Base-by-base conservation (phyloP, 2,888 invertebrate species). In the Andrena flavipes region DNA sequence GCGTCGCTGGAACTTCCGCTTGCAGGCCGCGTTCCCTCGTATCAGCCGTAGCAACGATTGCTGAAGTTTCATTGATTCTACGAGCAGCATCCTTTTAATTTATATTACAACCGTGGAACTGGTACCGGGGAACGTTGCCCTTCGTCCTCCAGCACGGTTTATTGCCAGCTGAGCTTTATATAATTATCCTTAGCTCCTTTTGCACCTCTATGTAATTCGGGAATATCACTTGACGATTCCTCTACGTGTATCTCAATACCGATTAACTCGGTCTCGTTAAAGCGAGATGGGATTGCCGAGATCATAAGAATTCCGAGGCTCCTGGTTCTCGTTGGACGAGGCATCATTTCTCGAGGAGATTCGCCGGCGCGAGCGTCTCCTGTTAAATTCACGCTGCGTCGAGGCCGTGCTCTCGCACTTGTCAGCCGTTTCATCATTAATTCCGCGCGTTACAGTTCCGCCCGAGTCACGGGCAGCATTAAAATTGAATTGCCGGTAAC, bases 401-500 rank as follows among this genome's bases (percentile, higher is more conserved):
- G 59, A 29, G 56, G 48, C 60, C 7, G 4, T 4, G 49, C 60
- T 35, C 26, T 29, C 51, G 8, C 71, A 26, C 48, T 48, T 56
- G 63, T 71, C 76, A 35, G 29, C 62, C 76, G 62, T 62, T 70
- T 71, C 76, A 56, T 76, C 62, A 35, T 75, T 78, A 68, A 63
- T 68, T 75, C 54, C 54, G 48, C 26, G 54, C 71, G 70, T 75
- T 54, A 69, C 70, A 30, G 70, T 71, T 69, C 63, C 62, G 62
- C 51, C 35, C 49, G n/a, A 69, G 54, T 75, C 75, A 48, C 59
- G 60, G 48, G 70, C 70, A 49, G 70, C 70, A 71, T 71, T 62
- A 71, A 71, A 71, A 71, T 71, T 64, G 72, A 63, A 63, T 64
- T 63, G 33, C 51, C 33, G 35, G 54, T 35, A 71, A 71, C 70